Conservation (phyloP, 2,888 invertebrate species). For the Schizaphis graminum region DNA sequence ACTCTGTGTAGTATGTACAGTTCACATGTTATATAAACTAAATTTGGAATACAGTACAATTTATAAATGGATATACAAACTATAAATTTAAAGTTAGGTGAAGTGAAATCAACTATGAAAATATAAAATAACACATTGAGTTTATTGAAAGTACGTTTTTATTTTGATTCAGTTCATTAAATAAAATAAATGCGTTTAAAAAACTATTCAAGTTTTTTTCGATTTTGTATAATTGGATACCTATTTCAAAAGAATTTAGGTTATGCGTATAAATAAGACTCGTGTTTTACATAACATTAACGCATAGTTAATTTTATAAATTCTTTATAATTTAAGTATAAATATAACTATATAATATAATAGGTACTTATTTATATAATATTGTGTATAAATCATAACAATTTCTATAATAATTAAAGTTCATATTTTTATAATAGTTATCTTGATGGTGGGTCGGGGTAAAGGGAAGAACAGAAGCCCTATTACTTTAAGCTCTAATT, state of each 20-base stretch:
- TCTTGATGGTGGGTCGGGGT: not conserved
- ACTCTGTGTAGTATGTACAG: too few species aligned
- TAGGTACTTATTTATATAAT: not conserved
- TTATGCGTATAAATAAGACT: not conserved
- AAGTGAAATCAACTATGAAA: not conserved
- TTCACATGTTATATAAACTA: too few species aligned
- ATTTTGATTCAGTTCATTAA: slow-evolving; percentile 9
- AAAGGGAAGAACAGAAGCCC: not conserved
- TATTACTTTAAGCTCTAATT: not conserved
- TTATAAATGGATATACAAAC: not conserved
- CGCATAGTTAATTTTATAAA: not conserved
- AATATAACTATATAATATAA: too few species aligned
- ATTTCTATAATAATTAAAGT: not conserved
- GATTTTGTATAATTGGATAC: slow-evolving; percentile 12
- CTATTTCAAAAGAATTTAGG: slow-evolving; percentile 12
- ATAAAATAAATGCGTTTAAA: not conserved
- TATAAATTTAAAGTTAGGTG: not conserved
- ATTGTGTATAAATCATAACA: not conserved
- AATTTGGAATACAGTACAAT: not conserved
- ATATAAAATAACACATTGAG: not conserved
- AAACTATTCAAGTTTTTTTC: slow-evolving; percentile 1
- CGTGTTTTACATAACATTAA: not conserved
- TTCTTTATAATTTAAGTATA: not conserved
- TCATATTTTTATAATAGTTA: not conserved
- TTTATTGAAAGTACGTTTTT: not conserved